Evolutionary conservation across 2,797 vertebrate species (phyloP).

Genomic region (Morelia viridis): DNA sequence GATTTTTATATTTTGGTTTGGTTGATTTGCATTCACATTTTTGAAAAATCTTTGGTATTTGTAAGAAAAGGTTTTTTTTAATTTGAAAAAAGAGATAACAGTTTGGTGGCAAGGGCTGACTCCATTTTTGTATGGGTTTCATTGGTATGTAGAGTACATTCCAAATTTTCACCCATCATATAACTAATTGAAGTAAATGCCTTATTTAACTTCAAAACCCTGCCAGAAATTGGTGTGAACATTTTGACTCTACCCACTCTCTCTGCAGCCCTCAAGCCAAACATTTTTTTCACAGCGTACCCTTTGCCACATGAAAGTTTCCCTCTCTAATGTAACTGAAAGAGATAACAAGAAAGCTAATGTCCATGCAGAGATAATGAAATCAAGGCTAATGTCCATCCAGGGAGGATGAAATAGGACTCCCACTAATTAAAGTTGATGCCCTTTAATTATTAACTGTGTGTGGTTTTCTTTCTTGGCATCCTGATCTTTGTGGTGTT

Average conservation of each 20-base stretch:
- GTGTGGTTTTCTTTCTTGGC: neutral
- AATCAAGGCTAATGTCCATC: neutral
- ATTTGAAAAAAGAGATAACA: neutral
- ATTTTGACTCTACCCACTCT: neutral
- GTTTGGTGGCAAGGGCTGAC: neutral
- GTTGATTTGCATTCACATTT: neutral
- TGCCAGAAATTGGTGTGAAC: neutral
- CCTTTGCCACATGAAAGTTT: neutral
- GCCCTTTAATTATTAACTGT: neutral
- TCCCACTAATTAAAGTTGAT: neutral
- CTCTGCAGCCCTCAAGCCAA: neutral
- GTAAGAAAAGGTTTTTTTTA: neutral
- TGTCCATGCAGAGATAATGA: neutral
- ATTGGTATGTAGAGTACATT: neutral
- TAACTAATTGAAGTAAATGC: neutral
- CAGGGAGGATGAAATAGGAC: neutral
- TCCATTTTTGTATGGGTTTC: neutral
- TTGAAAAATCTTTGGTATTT: neutral
- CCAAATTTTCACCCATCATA: neutral
- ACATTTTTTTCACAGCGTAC: neutral
- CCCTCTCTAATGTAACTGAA: neutral
- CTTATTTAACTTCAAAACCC: neutral
- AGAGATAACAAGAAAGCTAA: neutral
- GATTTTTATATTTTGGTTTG: neutral
- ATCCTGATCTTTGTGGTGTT: neutral